Percentiles rank a stretch among this genome's conserved stretches.
Conservation (phyloP, 2,797 vertebrate genomes). For the Prunella strophiata region DNA sequence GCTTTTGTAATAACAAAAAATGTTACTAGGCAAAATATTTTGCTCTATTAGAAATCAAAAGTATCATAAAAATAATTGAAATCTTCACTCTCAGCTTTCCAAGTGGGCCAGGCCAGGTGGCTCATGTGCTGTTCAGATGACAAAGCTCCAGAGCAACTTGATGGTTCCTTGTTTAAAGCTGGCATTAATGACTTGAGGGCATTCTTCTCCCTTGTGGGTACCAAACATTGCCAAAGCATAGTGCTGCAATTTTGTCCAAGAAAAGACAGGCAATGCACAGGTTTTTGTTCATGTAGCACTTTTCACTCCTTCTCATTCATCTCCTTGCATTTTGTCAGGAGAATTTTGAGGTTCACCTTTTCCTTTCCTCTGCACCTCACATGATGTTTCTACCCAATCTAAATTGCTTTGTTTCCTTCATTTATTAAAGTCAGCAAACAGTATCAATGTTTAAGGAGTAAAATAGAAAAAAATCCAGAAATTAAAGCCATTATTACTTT, state of each 20-base stretch:
- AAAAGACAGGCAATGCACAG: not conserved
- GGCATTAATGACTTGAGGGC: not conserved
- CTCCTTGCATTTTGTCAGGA: not conserved
- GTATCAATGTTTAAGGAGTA: not conserved
- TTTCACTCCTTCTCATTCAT: not conserved
- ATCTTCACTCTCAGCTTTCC: not conserved
- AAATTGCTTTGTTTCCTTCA: not conserved
- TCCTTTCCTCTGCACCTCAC: not conserved
- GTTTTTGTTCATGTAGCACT: not conserved
- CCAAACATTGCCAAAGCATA: not conserved
- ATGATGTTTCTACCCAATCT: not conserved
- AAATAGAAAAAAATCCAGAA: not conserved
- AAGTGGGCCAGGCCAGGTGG: not conserved
- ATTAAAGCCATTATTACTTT: not conserved
- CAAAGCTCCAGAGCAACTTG: not conserved
- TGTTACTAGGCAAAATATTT: not conserved
- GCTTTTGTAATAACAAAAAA: not conserved
- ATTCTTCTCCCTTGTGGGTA: not conserved
- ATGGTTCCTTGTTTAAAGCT: not conserved
- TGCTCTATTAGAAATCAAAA: not conserved
- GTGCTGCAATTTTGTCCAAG: not conserved
- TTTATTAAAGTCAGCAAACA: not conserved
- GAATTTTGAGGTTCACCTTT: not conserved
- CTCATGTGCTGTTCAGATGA: not conserved
- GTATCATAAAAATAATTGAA: not conserved